Conservation (phyloP, 2,888 invertebrate species). For the Dorcus hopei region DNA sequence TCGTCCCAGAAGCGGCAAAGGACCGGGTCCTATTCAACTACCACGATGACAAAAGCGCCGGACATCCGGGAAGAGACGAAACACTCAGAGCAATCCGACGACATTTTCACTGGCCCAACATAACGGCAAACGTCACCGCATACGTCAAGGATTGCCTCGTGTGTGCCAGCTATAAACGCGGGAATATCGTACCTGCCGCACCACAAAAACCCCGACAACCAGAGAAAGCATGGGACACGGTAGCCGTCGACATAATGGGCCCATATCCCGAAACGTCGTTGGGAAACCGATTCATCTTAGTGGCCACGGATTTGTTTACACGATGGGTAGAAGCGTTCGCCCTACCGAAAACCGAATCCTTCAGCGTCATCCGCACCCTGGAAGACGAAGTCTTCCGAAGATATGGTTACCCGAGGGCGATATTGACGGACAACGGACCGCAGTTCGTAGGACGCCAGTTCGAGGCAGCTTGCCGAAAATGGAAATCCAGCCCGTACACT, state of each 20-base stretch:
- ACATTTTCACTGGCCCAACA: constrained; percentile 2
- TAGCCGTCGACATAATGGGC: constrained; percentile 18
- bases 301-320: constrained; percentile 26
- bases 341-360: constrained; percentile 3
- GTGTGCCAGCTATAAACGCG: constrained; percentile 9
- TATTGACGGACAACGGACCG: constrained; percentile 18
- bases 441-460: constrained; percentile 4
- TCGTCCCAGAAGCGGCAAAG: not conserved
- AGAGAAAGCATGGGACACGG: constrained; percentile 5
- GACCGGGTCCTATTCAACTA: not conserved
- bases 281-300: constrained; percentile 22
- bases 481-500: constrained; percentile 20
- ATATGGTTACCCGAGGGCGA: constrained; percentile 15
- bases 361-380: constrained; percentile 5
- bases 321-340: constrained; percentile 30
- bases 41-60: constrained; percentile 8
- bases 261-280: constrained; percentile 7
- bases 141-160: constrained; percentile 20
- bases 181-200: constrained; percentile 7
- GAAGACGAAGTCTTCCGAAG: constrained; percentile 17
- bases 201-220: constrained; percentile 12
- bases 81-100: constrained; percentile 6
- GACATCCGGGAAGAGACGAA: constrained; percentile 18
- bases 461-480: constrained; percentile 14
- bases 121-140: constrained; percentile 18